Conservation (phyloP, 2,113 vertebrate species). For the Calcarius ornatus region DNA sequence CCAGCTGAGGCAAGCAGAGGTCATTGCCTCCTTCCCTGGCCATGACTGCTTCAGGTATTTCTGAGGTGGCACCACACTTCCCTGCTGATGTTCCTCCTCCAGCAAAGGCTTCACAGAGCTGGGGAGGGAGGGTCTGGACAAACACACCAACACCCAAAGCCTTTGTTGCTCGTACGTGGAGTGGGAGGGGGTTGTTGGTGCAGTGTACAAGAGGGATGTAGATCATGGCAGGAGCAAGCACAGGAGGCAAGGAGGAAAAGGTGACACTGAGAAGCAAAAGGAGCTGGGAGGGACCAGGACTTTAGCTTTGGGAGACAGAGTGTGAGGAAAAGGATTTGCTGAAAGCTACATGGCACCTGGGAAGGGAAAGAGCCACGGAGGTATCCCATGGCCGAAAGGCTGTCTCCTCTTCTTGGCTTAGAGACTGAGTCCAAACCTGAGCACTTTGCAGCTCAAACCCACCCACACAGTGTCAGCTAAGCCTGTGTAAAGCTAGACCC, state of each 20-base stretch:
- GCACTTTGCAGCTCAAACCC: neutral
- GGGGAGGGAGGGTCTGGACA: neutral
- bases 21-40: neutral
- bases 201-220: neutral
- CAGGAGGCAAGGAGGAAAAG: neutral
- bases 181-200: neutral
- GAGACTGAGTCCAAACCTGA: neutral
- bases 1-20: neutral
- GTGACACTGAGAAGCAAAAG: neutral
- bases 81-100: neutral
- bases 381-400: fast-evolving
- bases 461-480: neutral
- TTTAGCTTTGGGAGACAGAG: neutral
- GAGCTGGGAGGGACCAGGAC: neutral
- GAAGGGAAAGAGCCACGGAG: neutral
- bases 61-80: neutral
- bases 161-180: neutral
- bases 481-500: neutral
- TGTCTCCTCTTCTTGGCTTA: neutral
- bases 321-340: neutral
- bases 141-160: neutral
- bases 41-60: neutral
- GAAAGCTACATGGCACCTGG: neutral
- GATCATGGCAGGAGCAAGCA: neutral
- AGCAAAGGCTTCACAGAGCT: neutral